These are phyloP conservation scores for Rousettus leschenaultii DNA, from an alignment of 2,113 vertebrate species.

Conservation along the genomic window DNA sequence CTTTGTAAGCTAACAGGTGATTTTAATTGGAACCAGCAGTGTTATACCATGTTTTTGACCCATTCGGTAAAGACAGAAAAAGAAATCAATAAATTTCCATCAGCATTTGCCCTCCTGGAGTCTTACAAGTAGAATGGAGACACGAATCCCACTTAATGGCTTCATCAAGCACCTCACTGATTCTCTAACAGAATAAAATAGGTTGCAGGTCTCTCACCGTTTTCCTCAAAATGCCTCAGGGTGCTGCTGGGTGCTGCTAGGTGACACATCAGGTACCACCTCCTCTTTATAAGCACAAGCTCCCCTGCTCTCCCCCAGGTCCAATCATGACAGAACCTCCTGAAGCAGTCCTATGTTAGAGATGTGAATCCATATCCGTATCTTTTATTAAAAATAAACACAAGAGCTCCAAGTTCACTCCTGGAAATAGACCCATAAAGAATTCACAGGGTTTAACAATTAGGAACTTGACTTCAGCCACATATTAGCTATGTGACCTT, in stretches of 20 bases:
- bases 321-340: background rate
- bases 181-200: slow-evolving; percentile 77
- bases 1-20: slow-evolving; percentile 98
- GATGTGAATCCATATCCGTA: background rate
- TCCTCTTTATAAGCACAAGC: background rate
- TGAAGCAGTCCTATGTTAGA: background rate
- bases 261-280: background rate
- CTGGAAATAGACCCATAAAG: background rate
- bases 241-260: background rate
- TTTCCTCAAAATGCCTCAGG: slow-evolving; percentile 31
- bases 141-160: slow-evolving; percentile 78
- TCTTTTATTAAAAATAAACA: background rate
- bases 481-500: background rate
- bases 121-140: slow-evolving; percentile 77
- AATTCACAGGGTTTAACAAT: background rate
- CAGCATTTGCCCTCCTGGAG: slow-evolving; percentile 84
- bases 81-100: slow-evolving; percentile 87
- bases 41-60: slow-evolving; percentile 85
- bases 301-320: background rate
- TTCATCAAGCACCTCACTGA: slow-evolving; percentile 78
- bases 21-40: slow-evolving; percentile 96
- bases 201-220: slow-evolving; percentile 55
- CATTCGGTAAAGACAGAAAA: slow-evolving; percentile 81
- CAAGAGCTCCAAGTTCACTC: background rate
- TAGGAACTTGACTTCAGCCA: background rate